These are phyloP conservation scores for Melanophora roralis DNA, from an alignment of 2,888 invertebrate species.

Conservation along the genomic window DNA sequence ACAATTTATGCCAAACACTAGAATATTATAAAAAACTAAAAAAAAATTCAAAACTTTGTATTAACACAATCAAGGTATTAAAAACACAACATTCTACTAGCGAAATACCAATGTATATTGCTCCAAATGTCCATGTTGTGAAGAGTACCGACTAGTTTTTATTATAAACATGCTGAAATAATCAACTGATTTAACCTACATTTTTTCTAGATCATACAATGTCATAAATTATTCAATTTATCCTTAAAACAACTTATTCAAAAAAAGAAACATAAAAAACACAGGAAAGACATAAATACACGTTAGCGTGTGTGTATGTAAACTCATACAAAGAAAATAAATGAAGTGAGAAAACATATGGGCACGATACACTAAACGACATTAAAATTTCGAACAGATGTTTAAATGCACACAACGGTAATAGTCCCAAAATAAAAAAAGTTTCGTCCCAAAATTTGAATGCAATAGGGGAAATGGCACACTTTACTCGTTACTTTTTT, in stretches of 20 bases:
- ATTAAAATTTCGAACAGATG: slow-evolving; percentile 58
- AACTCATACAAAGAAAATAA: neutral
- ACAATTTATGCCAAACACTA: too few species aligned
- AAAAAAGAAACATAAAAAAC: slow-evolving; percentile 22
- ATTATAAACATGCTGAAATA: slow-evolving; percentile 32
- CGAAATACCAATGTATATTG: too few species aligned
- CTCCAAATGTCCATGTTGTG: neutral
- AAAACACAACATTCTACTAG: too few species aligned
- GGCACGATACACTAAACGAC: slow-evolving; percentile 41
- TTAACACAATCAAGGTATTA: too few species aligned
- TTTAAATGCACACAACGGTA: slow-evolving; percentile 42
- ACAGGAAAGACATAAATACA: neutral
- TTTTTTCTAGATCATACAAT: slow-evolving; percentile 51
- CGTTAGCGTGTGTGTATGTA: neutral
- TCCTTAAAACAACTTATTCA: slow-evolving; percentile 60
- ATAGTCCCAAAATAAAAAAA: slow-evolving; percentile 27
- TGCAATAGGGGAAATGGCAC: slow-evolving; percentile 51
- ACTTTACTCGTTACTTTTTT: neutral
- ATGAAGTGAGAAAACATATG: slow-evolving; percentile 48
- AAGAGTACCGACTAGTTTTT: neutral
- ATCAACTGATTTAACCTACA: slow-evolving; percentile 58
- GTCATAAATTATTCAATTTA: slow-evolving; percentile 59
- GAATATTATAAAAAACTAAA: too few species aligned
- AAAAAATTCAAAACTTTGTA: too few species aligned
- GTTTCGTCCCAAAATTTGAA: slow-evolving; percentile 24